Conservation (phyloP, 2,888 invertebrate genomes). For the Actias luna region DNA sequence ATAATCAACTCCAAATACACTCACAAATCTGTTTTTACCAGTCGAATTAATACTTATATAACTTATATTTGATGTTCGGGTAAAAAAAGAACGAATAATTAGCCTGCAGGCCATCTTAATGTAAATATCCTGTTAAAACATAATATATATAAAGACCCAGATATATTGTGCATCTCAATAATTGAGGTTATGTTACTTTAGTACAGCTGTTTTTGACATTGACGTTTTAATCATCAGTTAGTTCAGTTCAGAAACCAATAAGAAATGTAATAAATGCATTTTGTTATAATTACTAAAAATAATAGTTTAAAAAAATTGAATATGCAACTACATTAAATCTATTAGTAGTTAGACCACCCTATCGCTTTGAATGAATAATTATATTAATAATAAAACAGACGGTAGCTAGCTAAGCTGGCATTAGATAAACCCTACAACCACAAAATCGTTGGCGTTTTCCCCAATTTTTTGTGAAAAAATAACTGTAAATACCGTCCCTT, state of each 20-base stretch:
- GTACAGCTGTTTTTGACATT: not conserved
- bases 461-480: too few relatives aligned
- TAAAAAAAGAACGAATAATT: conserved; percentile 50
- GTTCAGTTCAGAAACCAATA: not conserved
- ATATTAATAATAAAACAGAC: too few relatives aligned
- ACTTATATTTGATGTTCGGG: conserved; percentile 34
- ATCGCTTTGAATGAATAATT: too few relatives aligned
- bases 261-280: not conserved
- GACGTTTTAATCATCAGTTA: not conserved
- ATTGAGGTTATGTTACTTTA: conserved; percentile 10
- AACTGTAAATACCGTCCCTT: too few relatives aligned
- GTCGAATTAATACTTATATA: conserved; percentile 30
- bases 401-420: too few relatives aligned
- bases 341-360: too few relatives aligned
- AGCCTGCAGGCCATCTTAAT: conserved; percentile 58
- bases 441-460: too few relatives aligned
- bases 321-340: too few relatives aligned
- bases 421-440: too few relatives aligned
- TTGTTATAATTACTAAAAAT: not conserved
- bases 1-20: conserved; percentile 37
- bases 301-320: too few relatives aligned
- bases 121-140: conserved; percentile 1
- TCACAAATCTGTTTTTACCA: conserved; percentile 37
- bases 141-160: not conserved
- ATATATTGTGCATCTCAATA: not conserved